Evolutionary conservation across 2,797 vertebrate genomes (phyloP).

Genomic region (Pipistrellus pygmaeus): DNA sequence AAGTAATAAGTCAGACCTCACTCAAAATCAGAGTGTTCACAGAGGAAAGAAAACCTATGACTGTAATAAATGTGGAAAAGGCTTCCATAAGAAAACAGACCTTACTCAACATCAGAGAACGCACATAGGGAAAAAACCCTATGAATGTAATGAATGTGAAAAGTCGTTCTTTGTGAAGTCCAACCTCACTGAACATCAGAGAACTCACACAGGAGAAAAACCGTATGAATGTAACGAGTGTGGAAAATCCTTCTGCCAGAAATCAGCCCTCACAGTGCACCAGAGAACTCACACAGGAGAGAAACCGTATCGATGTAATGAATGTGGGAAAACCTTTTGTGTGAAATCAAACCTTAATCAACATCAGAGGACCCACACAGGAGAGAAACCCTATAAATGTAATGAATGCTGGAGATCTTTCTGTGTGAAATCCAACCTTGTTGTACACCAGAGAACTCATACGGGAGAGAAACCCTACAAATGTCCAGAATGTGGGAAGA

Average conservation of each 20-base stretch:
- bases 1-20: not conserved
- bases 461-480: constrained; percentile 74
- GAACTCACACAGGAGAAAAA: constrained; percentile 69
- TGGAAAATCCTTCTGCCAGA: constrained; percentile 73
- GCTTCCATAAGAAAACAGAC: constrained; percentile 6
- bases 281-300: not conserved
- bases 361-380: constrained; percentile 72
- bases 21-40: not conserved
- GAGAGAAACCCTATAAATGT: constrained; percentile 73
- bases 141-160: constrained; percentile 59
- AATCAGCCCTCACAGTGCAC: not conserved
- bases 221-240: constrained; percentile 55
- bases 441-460: constrained; percentile 76
- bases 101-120: constrained; percentile 46
- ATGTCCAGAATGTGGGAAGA: constrained; percentile 72
- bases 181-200: constrained; percentile 66
- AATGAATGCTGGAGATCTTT: constrained; percentile 72
- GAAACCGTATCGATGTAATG: constrained; percentile 35
- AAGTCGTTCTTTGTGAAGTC: constrained; percentile 78
- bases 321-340: constrained; percentile 71
- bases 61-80: not conserved
- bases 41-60: not conserved
- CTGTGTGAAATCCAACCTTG: constrained; percentile 72
- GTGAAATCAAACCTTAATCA: constrained; percentile 72
- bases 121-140: constrained; percentile 42